Percentiles rank a stretch among this genome's conserved stretches.
Conservation (phyloP, 2,113 vertebrate species). For the Pipa parva region DNA sequence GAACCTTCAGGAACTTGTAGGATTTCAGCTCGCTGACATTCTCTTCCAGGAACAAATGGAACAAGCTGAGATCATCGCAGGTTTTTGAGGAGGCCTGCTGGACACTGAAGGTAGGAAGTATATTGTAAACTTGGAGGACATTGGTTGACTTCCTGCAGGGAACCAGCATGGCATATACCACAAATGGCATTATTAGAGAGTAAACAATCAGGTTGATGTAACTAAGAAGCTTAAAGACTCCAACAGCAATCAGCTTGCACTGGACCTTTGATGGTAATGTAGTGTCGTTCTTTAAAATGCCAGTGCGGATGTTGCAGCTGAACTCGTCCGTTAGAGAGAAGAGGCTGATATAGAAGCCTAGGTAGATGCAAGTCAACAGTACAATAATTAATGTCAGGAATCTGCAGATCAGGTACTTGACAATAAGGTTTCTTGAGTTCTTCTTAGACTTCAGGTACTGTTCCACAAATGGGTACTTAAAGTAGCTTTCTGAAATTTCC, state of each 20-base stretch:
- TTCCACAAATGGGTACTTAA: conserved; percentile 90
- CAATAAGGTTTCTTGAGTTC: conserved; percentile 64
- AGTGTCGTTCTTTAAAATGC: conserved; percentile 77
- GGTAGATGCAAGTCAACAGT: conserved; percentile 72
- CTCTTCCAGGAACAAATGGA: conserved; percentile 87
- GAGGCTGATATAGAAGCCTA: conserved; percentile 84
- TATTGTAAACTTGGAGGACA: conserved; percentile 81
- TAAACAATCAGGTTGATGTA: conserved; percentile 83
- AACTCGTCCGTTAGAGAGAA: conserved; percentile 87
- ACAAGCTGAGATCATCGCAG: conserved; percentile 89
- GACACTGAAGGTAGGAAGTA: conserved; percentile 80
- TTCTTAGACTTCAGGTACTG: conserved; percentile 91
- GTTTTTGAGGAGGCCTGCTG: conserved; percentile 67
- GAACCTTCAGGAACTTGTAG: conserved; percentile 87
- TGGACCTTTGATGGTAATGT: conserved; percentile 68
- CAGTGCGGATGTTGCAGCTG: conserved; percentile 78
- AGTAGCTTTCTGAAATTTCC: conserved; percentile 80
- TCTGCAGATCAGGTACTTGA: conserved; percentile 79
- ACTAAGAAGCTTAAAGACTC: conserved; percentile 87
- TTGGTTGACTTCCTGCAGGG: conserved; percentile 68
- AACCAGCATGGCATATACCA: conserved; percentile 71
- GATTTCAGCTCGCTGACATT: conserved; percentile 91
- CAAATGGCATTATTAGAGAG: conserved; percentile 65
- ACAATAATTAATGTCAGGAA: conserved; percentile 73
- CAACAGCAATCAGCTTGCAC: conserved; percentile 89